Percentiles rank a stretch among this genome's conserved stretches.
phyloP scores from a whole-genome alignment of 2,888 invertebrate genomes.

The Scotopteryx bipunctaria region DNA sequence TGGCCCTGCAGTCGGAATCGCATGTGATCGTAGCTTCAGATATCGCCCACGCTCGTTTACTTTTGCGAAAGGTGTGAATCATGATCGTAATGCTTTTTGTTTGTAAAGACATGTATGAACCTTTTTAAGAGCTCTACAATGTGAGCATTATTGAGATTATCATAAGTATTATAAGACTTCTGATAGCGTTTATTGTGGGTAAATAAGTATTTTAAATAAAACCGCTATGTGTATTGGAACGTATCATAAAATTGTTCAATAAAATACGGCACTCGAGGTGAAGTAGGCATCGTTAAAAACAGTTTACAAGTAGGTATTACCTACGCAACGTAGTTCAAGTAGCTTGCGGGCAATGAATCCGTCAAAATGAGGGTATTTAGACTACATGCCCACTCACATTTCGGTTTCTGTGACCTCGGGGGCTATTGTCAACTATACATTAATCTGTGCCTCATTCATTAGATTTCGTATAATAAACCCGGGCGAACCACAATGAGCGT shows the following conservation, averaged over 20 bases:
- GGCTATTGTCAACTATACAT: background rate
- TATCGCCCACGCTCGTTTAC: slow-evolving; percentile 57
- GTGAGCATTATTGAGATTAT: slow-evolving; percentile 30
- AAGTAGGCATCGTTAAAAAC: slow-evolving; percentile 48
- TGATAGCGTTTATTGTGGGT: slow-evolving; percentile 25
- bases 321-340: slow-evolving; percentile 39
- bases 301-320: slow-evolving; percentile 45
- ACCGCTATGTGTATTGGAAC: slow-evolving; percentile 21
- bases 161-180: slow-evolving; percentile 29
- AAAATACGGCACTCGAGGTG: slow-evolving; percentile 42
- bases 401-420: slow-evolving; percentile 18
- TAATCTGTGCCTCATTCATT: slow-evolving; percentile 22
- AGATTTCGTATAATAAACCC: slow-evolving; percentile 17
- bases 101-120: slow-evolving; percentile 24
- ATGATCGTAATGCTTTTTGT: slow-evolving; percentile 37
- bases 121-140: slow-evolving; percentile 27
- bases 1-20: slow-evolving; percentile 63
- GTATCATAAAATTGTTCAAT: slow-evolving; percentile 24
- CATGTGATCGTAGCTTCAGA: slow-evolving; percentile 62
- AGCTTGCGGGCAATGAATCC: slow-evolving; percentile 27
- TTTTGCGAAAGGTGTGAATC: slow-evolving; percentile 48
- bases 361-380: slow-evolving; percentile 5
- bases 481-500: slow-evolving; percentile 46
- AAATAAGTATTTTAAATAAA: slow-evolving; percentile 16
- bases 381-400: background rate